phyloP scores from a whole-genome alignment of 2,888 invertebrate genomes.

The Pollenia amentaria region DNA sequence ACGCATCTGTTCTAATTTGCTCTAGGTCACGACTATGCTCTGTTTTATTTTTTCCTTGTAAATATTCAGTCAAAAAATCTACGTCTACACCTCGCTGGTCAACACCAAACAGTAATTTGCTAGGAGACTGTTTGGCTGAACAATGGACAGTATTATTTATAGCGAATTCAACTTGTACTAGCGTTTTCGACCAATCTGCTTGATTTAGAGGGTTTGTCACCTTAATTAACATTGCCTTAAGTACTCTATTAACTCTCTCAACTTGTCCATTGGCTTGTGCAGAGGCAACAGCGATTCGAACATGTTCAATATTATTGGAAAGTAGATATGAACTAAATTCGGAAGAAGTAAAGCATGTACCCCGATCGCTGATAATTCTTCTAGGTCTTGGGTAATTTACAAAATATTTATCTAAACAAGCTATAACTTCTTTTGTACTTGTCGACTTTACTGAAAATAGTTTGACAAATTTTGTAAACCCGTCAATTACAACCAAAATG shows the following conservation, averaged over 20 bases:
- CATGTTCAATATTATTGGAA: slow-evolving; percentile 57
- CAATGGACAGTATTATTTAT: slow-evolving; percentile 77
- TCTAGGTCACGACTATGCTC: slow-evolving; percentile 18
- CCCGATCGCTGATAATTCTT: slow-evolving; percentile 26
- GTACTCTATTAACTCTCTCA: slow-evolving; percentile 54
- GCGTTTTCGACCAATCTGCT: slow-evolving; percentile 45
- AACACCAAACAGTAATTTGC: slow-evolving; percentile 75
- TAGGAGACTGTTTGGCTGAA: slow-evolving; percentile 76
- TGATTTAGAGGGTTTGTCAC: slow-evolving; percentile 47
- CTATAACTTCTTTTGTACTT: slow-evolving; percentile 21
- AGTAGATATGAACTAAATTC: slow-evolving; percentile 20
- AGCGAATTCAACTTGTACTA: slow-evolving; percentile 75
- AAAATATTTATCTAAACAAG: slow-evolving; percentile 38
- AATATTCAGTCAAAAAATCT: slow-evolving; percentile 51
- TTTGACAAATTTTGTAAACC: slow-evolving; percentile 35
- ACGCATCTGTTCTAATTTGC: slow-evolving; percentile 23
- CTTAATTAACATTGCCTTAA: slow-evolving; percentile 63
- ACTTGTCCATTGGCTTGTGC: slow-evolving; percentile 64
- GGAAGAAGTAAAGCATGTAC: slow-evolving; percentile 32
- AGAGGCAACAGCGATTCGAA: slow-evolving; percentile 54
- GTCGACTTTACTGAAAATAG: slow-evolving; percentile 32
- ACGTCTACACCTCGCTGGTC: slow-evolving; percentile 48
- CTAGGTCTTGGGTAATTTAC: slow-evolving; percentile 38
- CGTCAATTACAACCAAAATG: slow-evolving; percentile 41
- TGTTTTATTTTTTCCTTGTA: not conserved